These are phyloP conservation scores for Psophia crepitans DNA, from an alignment of 2,113 vertebrate genomes.

Conservation along the genomic window DNA sequence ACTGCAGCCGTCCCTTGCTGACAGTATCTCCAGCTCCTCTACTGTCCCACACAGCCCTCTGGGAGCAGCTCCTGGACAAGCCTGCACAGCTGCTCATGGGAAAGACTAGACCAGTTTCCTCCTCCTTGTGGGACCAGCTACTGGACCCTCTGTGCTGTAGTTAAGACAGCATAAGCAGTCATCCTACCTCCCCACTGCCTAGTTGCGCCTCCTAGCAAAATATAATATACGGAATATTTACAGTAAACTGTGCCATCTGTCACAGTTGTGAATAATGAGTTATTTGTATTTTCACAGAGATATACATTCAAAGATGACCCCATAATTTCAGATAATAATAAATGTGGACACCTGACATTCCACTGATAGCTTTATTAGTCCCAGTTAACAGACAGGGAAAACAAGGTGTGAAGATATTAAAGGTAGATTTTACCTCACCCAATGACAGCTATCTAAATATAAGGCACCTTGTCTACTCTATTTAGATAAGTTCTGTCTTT, in stretches of 20 bases:
- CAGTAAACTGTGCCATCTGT: neutral
- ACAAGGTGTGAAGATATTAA: neutral
- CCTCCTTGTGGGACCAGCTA: neutral
- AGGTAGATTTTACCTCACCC: neutral
- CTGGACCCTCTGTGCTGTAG: neutral
- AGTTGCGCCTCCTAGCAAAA: neutral
- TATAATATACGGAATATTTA: neutral
- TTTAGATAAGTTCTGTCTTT: neutral
- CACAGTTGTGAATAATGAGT: neutral
- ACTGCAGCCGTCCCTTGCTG: neutral
- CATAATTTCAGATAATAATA: neutral
- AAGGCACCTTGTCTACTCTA: neutral
- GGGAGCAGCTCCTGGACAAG: neutral
- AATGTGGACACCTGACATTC: neutral
- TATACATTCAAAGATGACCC: neutral
- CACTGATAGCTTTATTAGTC: neutral
- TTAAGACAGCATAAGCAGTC: neutral
- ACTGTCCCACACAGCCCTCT: fast-evolving
- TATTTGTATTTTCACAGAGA: neutral
- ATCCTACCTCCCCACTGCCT: neutral
- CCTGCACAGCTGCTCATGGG: neutral
- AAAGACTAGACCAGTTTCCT: neutral
- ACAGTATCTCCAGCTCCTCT: neutral
- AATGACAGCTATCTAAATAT: neutral
- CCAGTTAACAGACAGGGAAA: neutral